These are phyloP conservation scores for Spea hammondii DNA, from an alignment of 2,797 vertebrate species.

Conservation along the genomic window DNA sequence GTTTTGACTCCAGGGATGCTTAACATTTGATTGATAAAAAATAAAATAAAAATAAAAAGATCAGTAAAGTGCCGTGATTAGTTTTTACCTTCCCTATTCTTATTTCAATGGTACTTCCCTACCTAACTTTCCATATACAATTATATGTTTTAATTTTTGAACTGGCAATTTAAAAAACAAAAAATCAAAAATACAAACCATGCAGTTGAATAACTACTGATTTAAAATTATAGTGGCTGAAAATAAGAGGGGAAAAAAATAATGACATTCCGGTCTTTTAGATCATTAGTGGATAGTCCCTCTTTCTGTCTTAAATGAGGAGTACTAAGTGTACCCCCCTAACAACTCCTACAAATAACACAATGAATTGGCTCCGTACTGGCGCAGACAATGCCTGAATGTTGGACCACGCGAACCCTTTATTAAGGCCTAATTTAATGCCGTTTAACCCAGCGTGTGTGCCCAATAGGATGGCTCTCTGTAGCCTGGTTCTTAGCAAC, in stretches of 20 bases:
- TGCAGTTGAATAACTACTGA: not conserved
- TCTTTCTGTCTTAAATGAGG: slow-evolving; percentile 19
- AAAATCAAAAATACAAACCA: not conserved
- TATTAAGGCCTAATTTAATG: slow-evolving; percentile 40
- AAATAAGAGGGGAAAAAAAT: not conserved
- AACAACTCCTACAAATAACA: slow-evolving; percentile 29
- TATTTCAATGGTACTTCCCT: too few species aligned
- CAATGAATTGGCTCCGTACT: slow-evolving; percentile 30
- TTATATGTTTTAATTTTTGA: not conserved
- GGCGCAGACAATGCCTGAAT: slow-evolving; percentile 25
- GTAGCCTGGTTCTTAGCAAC: slow-evolving; percentile 11
- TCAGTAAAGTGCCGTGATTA: too few species aligned
- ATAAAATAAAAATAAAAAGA: too few species aligned
- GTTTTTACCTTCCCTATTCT: too few species aligned
- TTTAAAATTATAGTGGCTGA: not conserved
- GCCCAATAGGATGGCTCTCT: slow-evolving; percentile 10
- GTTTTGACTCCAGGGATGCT: too few species aligned
- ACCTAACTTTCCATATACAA: not conserved
- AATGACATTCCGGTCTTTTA: not conserved
- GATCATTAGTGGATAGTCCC: slow-evolving; percentile 13
- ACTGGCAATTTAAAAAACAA: not conserved
- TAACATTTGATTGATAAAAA: too few species aligned
- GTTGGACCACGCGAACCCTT: slow-evolving; percentile 38
- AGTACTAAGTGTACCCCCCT: slow-evolving; percentile 14
- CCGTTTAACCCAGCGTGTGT: slow-evolving; percentile 42